A percentile compares a stretch with the other conserved stretches of the same genome.
Conservation (phyloP, 1,140 invertebrate species). For the Bombus balteatus region DNA sequence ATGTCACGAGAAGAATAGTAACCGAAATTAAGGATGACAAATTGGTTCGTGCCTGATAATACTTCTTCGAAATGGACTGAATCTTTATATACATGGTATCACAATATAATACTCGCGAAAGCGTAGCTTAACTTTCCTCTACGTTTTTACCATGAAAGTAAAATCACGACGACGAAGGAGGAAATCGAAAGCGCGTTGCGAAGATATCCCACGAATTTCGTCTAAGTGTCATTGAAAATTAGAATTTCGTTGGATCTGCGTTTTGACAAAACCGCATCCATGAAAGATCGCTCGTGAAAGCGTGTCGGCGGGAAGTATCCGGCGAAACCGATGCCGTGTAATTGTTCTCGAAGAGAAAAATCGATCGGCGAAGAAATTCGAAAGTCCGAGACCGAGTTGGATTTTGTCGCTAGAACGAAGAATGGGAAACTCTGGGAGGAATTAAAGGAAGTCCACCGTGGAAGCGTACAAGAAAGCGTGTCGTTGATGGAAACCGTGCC, state of each 20-base stretch:
- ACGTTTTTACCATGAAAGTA: background rate
- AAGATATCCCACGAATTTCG: background rate
- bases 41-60: background rate
- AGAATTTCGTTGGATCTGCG: background rate
- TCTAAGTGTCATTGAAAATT: background rate
- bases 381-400: slow-evolving; percentile 38
- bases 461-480: slow-evolving; percentile 41
- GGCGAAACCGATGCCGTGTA: slow-evolving; percentile 13
- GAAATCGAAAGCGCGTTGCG: background rate
- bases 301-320: slow-evolving; percentile 58
- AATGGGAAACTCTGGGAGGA: background rate
- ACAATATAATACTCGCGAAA: background rate
- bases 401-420: slow-evolving; percentile 11
- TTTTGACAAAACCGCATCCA: slow-evolving; percentile 35
- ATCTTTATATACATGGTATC: background rate
- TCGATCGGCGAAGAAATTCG: slow-evolving; percentile 55
- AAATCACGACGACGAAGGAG: background rate
- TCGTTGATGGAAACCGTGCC: slow-evolving; percentile 22
- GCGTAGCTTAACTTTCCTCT: background rate
- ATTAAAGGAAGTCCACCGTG: background rate
- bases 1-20: background rate
- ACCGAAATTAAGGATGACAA: background rate
- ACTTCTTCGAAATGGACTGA: background rate
- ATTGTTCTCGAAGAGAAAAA: slow-evolving; percentile 36
- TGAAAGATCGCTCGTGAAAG: slow-evolving; percentile 62